phyloP scores from a whole-genome alignment of 2,797 vertebrate genomes.

The Clarias platycephalus region DNA sequence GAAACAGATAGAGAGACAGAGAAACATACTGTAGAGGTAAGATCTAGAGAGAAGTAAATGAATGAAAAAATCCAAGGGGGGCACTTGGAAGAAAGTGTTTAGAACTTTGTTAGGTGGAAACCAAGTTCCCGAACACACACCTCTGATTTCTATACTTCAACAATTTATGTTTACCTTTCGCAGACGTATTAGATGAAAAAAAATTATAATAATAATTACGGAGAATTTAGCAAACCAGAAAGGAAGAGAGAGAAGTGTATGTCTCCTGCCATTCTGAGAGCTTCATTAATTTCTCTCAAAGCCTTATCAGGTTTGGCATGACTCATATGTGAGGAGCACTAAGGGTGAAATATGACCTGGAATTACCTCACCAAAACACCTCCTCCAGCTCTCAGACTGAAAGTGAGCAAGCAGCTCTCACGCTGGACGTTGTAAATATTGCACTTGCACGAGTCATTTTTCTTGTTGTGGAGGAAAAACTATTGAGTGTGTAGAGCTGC shows the following conservation, averaged over 20 bases:
- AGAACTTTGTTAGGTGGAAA: not conserved
- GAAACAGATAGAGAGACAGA: too few species aligned
- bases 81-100: not conserved
- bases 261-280: not conserved
- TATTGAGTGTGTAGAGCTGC: not conserved
- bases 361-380: constrained; percentile 46
- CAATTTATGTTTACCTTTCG: not conserved
- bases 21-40: too few species aligned
- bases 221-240: not conserved
- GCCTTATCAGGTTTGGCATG: constrained; percentile 23
- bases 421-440: constrained; percentile 17
- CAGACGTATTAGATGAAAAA: not conserved
- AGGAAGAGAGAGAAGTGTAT: not conserved
- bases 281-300: constrained; percentile 25
- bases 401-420: constrained; percentile 37
- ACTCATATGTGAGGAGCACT: constrained; percentile 17
- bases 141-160: too few species aligned
- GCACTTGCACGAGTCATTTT: not conserved
- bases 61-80: constrained; percentile 19
- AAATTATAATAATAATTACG: too few species aligned
- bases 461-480: not conserved
- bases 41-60: not conserved
- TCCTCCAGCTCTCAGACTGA: constrained; percentile 21
- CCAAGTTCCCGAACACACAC: too few species aligned
- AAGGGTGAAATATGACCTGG: constrained; percentile 44